These are phyloP conservation scores for Salmo trutta DNA, from an alignment of 2,797 vertebrate species.

Conservation along the genomic window DNA sequence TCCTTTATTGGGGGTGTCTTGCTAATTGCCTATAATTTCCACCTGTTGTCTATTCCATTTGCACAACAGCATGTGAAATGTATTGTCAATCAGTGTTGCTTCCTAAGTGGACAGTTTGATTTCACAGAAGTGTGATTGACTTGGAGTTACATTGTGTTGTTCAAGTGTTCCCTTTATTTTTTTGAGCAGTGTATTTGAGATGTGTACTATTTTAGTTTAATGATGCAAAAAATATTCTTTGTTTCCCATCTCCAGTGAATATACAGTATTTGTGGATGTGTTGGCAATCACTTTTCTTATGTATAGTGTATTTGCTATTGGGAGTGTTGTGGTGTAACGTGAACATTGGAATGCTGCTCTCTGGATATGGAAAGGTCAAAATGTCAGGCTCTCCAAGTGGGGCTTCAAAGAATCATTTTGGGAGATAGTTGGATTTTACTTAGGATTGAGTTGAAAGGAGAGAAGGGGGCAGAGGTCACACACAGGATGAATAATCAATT, in stretches of 20 bases:
- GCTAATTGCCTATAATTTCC: too few relatives aligned
- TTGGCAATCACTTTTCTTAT: neutral
- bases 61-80: too few relatives aligned
- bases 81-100: too few relatives aligned
- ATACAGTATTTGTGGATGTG: neutral
- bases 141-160: too few relatives aligned
- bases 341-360: slow-evolving; percentile 39
- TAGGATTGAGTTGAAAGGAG: slow-evolving; percentile 55
- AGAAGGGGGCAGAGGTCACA: slow-evolving; percentile 56
- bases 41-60: too few relatives aligned
- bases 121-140: too few relatives aligned
- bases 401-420: slow-evolving; percentile 71
- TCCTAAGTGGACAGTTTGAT: too few relatives aligned
- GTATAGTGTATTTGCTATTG: neutral
- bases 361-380: slow-evolving; percentile 53
- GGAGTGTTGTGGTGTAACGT: slow-evolving; percentile 1
- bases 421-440: slow-evolving; percentile 67
- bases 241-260: neutral
- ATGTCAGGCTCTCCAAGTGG: slow-evolving; percentile 64
- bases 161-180: too few relatives aligned
- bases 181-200: too few relatives aligned
- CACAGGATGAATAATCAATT: slow-evolving; percentile 66
- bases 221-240: neutral
- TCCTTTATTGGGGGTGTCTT: too few relatives aligned
- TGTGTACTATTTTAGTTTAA: too few relatives aligned